Evolutionary conservation across 1,140 invertebrate genomes (phyloP), one percentile per base, ranked within the genome.

Genomic region (Danaus melanippus): DNA sequence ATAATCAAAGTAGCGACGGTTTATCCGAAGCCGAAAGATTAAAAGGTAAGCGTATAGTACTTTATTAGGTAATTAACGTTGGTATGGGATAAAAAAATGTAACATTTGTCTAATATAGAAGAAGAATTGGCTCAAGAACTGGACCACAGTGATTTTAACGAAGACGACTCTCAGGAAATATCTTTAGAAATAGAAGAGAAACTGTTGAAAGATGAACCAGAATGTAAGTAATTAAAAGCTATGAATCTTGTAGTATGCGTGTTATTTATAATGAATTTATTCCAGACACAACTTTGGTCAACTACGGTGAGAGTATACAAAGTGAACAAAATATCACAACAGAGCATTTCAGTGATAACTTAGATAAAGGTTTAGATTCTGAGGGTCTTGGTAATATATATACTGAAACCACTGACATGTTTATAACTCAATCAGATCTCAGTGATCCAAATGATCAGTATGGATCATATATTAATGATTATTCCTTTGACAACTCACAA

Each of bases 61-160:
- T 12, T 12, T 54, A 21, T 60, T 50, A 48, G 42, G 11, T 42
- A 47, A 56, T 39, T 9, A 48, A 46, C 40, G 11, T 10, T 46
- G 2, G 12, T 21, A 32, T 46, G 11, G 8, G 12, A 32, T 11
- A 45, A 10, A 32, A n/a, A 32, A 32, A 32, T 32, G 2, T 32
- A 7, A 32, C 21, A 32, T 32, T 32, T 39, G 53, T 58, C 15
- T 51, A 15, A 73, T 78, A 60, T 62, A 86, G 86, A 84, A 56
- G 80, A 86, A 44, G 86, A 88, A 59, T 62, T 87, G 42, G 79
- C 72, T 10, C 73, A 71, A 50, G 85, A 86, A 63, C 66, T 87
- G 52, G 83, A 88, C 39, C 85, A 88, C 48, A 88, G 85, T 64
- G 86, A 88, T 58, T 87, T 83, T 2, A 84, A 81, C 67, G 85